A percentile compares a stretch with the other conserved stretches of the same genome.
Conservation (phyloP, 1,140 invertebrate species). For the Potamilus streckersoni region DNA sequence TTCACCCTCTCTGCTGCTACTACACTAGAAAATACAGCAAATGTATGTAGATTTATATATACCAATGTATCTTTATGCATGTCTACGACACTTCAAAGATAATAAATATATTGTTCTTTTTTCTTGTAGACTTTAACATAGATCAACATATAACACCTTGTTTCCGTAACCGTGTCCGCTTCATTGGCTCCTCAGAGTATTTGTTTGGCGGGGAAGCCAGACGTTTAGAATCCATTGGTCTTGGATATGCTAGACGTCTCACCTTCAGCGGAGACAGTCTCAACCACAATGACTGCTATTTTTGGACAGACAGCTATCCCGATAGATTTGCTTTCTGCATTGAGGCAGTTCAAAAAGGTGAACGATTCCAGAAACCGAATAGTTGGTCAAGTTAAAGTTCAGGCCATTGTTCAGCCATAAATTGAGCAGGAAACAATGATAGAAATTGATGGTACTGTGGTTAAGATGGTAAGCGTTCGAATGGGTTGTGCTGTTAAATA, state of each 20-base stretch:
- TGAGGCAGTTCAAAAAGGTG: constrained; percentile 75
- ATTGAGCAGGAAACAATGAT: constrained; percentile 59
- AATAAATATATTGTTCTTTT: too few species aligned
- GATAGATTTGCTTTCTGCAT: constrained; percentile 80
- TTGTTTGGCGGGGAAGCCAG: constrained; percentile 77
- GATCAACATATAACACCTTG: constrained; percentile 80
- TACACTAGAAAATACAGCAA: not conserved
- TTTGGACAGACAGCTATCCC: constrained; percentile 84
- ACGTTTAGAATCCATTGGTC: constrained; percentile 76
- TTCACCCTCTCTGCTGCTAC: too few species aligned
- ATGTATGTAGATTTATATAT: not conserved
- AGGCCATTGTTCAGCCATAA: constrained; percentile 46
- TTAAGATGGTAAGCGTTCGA: constrained; percentile 75
- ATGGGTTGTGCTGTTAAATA: constrained; percentile 76
- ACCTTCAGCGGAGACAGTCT: constrained; percentile 78
- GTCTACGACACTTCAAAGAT: not conserved
- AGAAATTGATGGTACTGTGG: constrained; percentile 68
- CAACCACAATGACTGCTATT: constrained; percentile 75
- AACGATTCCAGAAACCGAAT: constrained; percentile 77
- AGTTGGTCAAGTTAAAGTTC: constrained; percentile 54
- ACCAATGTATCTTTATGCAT: not conserved
- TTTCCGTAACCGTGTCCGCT: constrained; percentile 79
- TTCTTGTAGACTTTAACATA: constrained; percentile 77
- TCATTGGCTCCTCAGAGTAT: constrained; percentile 73
- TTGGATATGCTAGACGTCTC: constrained; percentile 82